Evolutionary conservation across 1,140 invertebrate species (phyloP).

Genomic region (Tetraneura akinire): DNA sequence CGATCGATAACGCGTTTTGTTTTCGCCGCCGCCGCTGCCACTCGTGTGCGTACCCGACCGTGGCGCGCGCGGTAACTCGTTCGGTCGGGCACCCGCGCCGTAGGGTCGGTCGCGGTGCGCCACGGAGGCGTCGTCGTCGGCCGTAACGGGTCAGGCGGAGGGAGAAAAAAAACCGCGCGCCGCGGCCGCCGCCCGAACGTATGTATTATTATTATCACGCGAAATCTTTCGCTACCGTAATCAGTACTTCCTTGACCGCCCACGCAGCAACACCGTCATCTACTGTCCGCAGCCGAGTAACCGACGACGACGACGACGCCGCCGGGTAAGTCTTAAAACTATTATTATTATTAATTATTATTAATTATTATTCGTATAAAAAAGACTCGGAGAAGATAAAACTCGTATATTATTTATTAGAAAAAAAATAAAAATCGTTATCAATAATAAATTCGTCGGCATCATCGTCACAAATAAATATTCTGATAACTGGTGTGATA

Average conservation of each 20-base stretch:
- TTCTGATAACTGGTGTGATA: too few relatives aligned
- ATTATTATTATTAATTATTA: too few relatives aligned
- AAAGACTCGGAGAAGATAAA: too few relatives aligned
- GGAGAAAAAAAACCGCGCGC: not conserved
- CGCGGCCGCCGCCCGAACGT: not conserved
- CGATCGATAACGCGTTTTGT: constrained; percentile 35
- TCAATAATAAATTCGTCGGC: too few relatives aligned
- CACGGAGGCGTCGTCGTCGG: not conserved
- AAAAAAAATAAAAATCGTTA: too few relatives aligned
- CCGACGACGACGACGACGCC: not conserved
- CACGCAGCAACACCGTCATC: constrained; percentile 11
- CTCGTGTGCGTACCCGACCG: not conserved
- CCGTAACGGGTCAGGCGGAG: not conserved
- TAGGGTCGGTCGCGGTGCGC: not conserved
- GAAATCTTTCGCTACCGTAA: constrained; percentile 49
- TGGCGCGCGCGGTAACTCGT: not conserved
- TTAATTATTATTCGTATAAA: too few relatives aligned
- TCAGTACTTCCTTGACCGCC: constrained; percentile 47
- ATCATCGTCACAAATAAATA: not conserved
- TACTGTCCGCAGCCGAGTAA: too few relatives aligned
- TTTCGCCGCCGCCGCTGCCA: not conserved
- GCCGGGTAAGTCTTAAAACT: too few relatives aligned
- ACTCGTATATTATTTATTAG: too few relatives aligned
- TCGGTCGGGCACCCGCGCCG: not conserved
- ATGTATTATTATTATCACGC: constrained; percentile 3